These are phyloP conservation scores for Neomorphus geoffroyi DNA, from an alignment of 2,797 vertebrate genomes.

Conservation along the genomic window DNA sequence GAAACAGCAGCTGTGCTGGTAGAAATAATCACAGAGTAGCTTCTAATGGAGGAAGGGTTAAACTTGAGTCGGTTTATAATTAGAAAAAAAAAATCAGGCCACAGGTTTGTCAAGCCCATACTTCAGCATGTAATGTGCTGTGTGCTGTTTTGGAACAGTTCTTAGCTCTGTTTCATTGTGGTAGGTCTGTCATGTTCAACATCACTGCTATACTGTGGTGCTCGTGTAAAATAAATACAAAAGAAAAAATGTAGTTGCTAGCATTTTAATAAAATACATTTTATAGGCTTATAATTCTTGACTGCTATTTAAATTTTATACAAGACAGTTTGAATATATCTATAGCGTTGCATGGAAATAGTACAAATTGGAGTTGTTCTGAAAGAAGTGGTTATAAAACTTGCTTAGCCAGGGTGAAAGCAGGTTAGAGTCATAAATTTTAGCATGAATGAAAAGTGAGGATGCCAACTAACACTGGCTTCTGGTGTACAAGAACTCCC, in stretches of 20 bases:
- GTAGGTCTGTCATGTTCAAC: background rate
- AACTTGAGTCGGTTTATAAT: background rate
- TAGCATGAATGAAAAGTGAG: background rate
- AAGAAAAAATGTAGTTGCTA: background rate
- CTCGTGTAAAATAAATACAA: background rate
- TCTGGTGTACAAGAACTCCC: background rate
- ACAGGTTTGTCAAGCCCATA: background rate
- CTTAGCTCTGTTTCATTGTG: background rate
- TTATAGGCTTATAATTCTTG: background rate
- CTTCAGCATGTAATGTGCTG: background rate
- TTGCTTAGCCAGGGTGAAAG: background rate
- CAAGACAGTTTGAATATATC: background rate
- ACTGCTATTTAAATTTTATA: background rate
- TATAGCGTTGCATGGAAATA: background rate
- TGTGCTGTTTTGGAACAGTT: background rate
- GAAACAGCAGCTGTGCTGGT: background rate
- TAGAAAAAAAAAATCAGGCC: background rate
- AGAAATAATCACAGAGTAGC: background rate
- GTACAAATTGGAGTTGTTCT: background rate
- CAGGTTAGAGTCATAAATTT: background rate
- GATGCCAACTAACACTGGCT: background rate
- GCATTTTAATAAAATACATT: background rate
- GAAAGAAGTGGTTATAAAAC: background rate
- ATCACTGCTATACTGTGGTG: background rate
- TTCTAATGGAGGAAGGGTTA: background rate